phyloP scores from a whole-genome alignment of 2,888 invertebrate species.

The Phortica okadai region DNA sequence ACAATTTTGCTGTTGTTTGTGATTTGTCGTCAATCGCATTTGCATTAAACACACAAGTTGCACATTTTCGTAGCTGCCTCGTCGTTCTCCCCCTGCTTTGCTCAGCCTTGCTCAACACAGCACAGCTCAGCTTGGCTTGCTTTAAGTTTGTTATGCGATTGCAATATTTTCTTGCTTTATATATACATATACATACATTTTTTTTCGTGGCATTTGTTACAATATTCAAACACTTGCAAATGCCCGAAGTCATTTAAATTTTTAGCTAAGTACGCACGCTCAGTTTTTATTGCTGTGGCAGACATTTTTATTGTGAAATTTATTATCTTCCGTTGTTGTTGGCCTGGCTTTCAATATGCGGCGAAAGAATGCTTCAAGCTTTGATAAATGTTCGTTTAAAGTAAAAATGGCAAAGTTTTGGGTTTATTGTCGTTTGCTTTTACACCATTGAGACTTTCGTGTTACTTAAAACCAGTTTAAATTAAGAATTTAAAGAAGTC shows the following conservation, averaged over 20 bases:
- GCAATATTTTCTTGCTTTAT: not conserved
- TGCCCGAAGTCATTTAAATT: not conserved
- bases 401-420: not conserved
- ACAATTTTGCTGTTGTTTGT: not conserved
- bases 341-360: not conserved
- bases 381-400: not conserved
- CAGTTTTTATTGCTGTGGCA: slow-evolving; percentile 49
- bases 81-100: not conserved
- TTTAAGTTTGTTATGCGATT: not conserved
- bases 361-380: not conserved
- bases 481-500: too few relatives aligned
- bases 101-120: too few relatives aligned
- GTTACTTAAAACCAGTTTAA: too few relatives aligned
- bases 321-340: not conserved
- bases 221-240: not conserved
- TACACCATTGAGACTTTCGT: not conserved
- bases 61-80: not conserved
- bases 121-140: too few relatives aligned
- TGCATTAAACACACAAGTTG: not conserved
- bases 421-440: not conserved
- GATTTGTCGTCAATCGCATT: not conserved
- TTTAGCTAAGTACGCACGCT: not conserved
- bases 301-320: slow-evolving; percentile 32
- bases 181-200: not conserved
- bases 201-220: not conserved